These are phyloP conservation scores for Tipula unca DNA, from an alignment of 2,888 invertebrate genomes.

Conservation along the genomic window DNA sequence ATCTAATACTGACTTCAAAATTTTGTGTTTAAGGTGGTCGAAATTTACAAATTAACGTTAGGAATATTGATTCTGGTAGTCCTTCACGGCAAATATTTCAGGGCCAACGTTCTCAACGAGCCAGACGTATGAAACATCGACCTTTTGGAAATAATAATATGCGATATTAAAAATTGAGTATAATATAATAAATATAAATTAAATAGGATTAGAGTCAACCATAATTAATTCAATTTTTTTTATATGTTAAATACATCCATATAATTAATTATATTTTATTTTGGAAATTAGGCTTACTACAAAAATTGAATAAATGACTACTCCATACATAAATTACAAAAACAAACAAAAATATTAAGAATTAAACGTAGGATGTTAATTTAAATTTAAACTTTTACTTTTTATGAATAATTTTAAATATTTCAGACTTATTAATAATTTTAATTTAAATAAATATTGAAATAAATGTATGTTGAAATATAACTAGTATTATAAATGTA, in stretches of 20 bases:
- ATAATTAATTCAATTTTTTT: not conserved
- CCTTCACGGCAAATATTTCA: constrained; percentile 25
- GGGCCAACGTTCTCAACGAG: constrained; percentile 34
- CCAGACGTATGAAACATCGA: constrained; percentile 38
- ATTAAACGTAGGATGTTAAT: not conserved
- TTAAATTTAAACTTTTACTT: not conserved
- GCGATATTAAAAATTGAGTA: constrained; percentile 14
- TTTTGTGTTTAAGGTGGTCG: constrained; percentile 24
- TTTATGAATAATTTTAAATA: not conserved
- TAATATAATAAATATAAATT: not conserved
- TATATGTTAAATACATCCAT: not conserved
- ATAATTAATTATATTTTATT: not conserved
- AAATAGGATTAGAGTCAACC: not conserved
- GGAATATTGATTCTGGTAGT: constrained; percentile 24
- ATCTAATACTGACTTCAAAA: constrained; percentile 15
- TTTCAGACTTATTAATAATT: not conserved
- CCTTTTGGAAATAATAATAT: constrained; percentile 22
- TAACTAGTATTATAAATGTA: not conserved
- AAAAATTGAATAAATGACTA: not conserved
- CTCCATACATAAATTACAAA: not conserved
- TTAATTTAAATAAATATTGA: not conserved
- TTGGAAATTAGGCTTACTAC: not conserved
- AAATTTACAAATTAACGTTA: constrained; percentile 28
- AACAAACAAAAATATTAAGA: not conserved
- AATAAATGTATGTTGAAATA: not conserved